Evolutionary conservation across 37 sponge, comb jelly and placozoan species (phyloP).

Genomic region (Eunapius fragilis): DNA sequence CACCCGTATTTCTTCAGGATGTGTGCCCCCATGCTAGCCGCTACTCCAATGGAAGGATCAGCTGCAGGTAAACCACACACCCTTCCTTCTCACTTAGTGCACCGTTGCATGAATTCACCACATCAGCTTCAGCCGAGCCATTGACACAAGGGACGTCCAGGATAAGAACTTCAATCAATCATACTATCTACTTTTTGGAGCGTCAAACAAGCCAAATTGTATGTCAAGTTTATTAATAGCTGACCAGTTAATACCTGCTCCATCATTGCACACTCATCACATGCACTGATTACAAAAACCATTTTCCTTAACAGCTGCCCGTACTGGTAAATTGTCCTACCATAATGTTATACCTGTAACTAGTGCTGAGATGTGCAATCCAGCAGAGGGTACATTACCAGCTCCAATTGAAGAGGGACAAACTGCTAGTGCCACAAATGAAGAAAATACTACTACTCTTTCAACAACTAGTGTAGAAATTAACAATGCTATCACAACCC

Average conservation of each 20-base stretch:
- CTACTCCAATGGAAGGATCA: slow-evolving; percentile 8
- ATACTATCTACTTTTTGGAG: not conserved
- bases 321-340: not conserved
- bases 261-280: too few relatives aligned
- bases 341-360: not conserved
- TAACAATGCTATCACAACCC: not conserved
- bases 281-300: too few relatives aligned
- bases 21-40: not conserved
- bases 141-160: not conserved
- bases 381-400: not conserved
- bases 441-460: too few relatives aligned
- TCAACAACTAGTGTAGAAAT: too few relatives aligned
- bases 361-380: not conserved
- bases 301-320: not conserved
- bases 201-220: not conserved
- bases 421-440: too few relatives aligned
- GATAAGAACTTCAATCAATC: not conserved
- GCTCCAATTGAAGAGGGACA: not conserved
- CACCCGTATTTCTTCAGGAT: not conserved
- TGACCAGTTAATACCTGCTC: too few relatives aligned
- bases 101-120: not conserved
- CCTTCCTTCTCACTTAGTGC: not conserved
- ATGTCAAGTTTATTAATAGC: not conserved
- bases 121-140: not conserved
- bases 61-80: not conserved